Base-by-base conservation (phyloP, 2,113 vertebrate genomes). In the Chinchilla lanigera region DNA sequence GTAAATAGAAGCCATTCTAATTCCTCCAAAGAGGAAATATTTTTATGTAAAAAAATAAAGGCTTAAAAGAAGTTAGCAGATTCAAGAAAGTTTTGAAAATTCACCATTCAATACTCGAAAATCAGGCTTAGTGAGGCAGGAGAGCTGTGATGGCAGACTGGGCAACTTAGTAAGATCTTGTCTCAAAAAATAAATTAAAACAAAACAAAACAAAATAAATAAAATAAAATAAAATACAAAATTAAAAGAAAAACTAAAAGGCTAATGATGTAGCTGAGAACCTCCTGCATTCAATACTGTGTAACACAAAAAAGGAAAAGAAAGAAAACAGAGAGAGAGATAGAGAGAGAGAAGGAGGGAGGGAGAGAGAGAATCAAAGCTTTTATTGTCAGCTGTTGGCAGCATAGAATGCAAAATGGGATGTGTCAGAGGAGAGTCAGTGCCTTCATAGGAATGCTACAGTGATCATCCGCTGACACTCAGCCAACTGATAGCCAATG, bases 401-500 rank as follows among this genome's bases (percentile, higher is more conserved):
- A 77, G 1, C 3, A 67, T 1, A 41, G n/a, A 12, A 6, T 41
- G 22, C 13, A 6, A 54, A 30, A 14, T 67, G 8, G 9, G 9
- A 80, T 7, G 56, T 33, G 4, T 47, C 3, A 73, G 6, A 65
- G 1, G 13, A 65, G 20, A 38, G 1, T 5, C 47, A 67, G 33
- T 14, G 19, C 50, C 22, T 41, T 65, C 47, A 47, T 35, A 14
- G 41, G 63, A 73, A 44, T 52, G 17, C 47, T 54, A 65, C 38
- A 7, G 2, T 28, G 22, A 75, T 83, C 26, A 56, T 9, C 11
- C 75, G 7, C 20, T 60, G 44, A 86, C 58, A 82, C n/a, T 1
- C n/a, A 75, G 20, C 3, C 8, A n/a, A 12, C 3, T n/a, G 24
- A 28, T 33, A 38, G 9, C 3, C 28, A 60, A 0, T 12, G 7